phyloP scores from a whole-genome alignment of 2,113 vertebrate species.

The Calidris pygmaea region DNA sequence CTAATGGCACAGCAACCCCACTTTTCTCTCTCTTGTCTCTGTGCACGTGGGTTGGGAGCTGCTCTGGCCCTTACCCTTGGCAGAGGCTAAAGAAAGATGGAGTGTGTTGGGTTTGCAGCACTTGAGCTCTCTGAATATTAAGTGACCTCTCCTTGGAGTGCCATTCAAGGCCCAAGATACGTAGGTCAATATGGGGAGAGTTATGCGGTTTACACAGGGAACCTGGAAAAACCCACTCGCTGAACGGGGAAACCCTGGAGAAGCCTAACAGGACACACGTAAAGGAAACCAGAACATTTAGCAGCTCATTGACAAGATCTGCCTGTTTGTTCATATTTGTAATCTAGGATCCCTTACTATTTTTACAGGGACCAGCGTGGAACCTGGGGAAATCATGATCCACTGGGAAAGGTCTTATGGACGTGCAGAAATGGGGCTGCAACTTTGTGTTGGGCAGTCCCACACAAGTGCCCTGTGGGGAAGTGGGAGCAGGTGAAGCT shows the following conservation, averaged over 20 bases:
- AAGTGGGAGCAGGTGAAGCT: background rate
- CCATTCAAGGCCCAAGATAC: background rate
- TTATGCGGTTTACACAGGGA: background rate
- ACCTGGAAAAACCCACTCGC: background rate
- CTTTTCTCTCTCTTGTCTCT: background rate
- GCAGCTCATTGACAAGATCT: background rate
- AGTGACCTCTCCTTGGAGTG: background rate
- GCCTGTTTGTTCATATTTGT: background rate
- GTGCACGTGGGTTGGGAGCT: fast-evolving
- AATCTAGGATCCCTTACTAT: background rate
- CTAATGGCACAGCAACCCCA: background rate
- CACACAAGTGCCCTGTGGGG: too few species aligned
- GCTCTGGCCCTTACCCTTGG: too few species aligned
- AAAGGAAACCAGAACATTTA: background rate
- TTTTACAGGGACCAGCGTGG: background rate
- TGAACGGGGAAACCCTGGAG: background rate
- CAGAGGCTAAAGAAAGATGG: background rate
- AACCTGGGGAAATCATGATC: fast-evolving
- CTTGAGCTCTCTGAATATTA: background rate
- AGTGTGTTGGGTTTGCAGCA: background rate
- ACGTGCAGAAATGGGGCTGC: background rate
- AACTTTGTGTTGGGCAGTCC: too few species aligned
- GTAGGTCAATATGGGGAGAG: background rate
- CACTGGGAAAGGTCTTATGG: background rate
- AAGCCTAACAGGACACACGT: background rate